phyloP scores from a whole-genome alignment of 2,888 invertebrate species.

The Diarsia brunnea region DNA sequence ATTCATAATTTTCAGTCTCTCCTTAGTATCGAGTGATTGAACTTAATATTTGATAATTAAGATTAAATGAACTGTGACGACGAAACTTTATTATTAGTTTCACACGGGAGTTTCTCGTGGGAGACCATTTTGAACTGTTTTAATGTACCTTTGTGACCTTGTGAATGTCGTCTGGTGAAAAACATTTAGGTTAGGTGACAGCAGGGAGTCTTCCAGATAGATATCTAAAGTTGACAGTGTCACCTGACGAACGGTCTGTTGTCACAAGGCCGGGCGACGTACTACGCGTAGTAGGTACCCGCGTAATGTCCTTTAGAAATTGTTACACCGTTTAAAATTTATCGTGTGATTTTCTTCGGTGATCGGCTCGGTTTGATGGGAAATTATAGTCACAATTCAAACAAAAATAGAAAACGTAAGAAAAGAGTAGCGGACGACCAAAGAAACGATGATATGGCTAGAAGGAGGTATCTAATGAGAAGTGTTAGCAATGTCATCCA shows the following conservation, averaged over 20 bases:
- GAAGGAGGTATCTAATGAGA: too few species aligned
- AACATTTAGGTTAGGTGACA: constrained; percentile 27
- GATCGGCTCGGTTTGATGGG: not conserved
- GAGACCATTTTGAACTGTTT: constrained; percentile 2
- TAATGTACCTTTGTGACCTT: constrained; percentile 7
- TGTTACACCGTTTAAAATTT: too few species aligned
- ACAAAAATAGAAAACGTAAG: too few species aligned
- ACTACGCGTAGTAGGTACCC: constrained; percentile 24
- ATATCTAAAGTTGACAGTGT: constrained; percentile 55
- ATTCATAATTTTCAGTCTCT: constrained; percentile 16
- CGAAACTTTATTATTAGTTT: constrained; percentile 43
- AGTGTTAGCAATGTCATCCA: too few species aligned
- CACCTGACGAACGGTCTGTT: constrained; percentile 56
- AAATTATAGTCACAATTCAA: too few species aligned
- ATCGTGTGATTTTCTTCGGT: constrained; percentile 3
- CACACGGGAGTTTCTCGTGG: not conserved
- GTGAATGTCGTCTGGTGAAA: constrained; percentile 15
- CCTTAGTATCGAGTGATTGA: constrained; percentile 25
- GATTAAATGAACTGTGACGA: constrained; percentile 17
- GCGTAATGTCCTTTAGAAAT: constrained; percentile 26
- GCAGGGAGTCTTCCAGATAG: constrained; percentile 41
- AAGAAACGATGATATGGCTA: too few species aligned
- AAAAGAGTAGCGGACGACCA: too few species aligned
- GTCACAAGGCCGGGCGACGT: constrained; percentile 27
- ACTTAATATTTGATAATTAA: constrained; percentile 36